Base-by-base conservation (phyloP, 2,888 invertebrate genomes). In the Omphaloscelis lunosa region DNA sequence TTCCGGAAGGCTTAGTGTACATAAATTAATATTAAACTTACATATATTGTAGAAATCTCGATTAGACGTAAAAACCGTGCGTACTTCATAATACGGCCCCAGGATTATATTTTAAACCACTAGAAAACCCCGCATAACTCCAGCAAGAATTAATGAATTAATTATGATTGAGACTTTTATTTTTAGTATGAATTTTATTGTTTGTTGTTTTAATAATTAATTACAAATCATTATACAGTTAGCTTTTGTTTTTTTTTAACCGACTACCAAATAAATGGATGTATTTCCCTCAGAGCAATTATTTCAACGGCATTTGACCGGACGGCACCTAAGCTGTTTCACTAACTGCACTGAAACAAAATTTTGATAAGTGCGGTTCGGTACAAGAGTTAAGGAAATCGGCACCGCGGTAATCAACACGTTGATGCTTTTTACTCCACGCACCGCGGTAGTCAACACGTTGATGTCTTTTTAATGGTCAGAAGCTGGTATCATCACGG, bases 161-260 rank as follows among this genome's bases (percentile, higher is more conserved):
- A 15, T 67, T 29, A 9, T 71, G 27, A 15, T 73, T 39, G 27
- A 48, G 34, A 58, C n/a, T 34, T 27, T 7, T 45, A 51, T 48
- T 41, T 45, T 29, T 62, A 12, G 20, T 34, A 29, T 62, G 17
- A 48, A 58, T 39, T 76, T 27, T 65, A 63, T 39, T 65, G 9
- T 48, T 77, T 48, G 45, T 56, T 68, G 34, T 76, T 58, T 77
- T 58, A n/a, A 39, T 27, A 11, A 39, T 63, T 27, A 12, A 39
- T 34, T 76, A 77, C 0, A 75, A 63, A 62, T 45, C 66, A 77
- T 66, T 77, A n/a, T 29, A 77, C 65, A 59, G 39, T 66, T 77
- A 11, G 0, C 0, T 39, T 39, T 58, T 77, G n/a, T 77, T 77
- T 75, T 77, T 1, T 59, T 77, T 39, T 41, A 17, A 63, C 27